Base-by-base conservation (phyloP, 2,113 vertebrate genomes). In the Alectura lathami region DNA sequence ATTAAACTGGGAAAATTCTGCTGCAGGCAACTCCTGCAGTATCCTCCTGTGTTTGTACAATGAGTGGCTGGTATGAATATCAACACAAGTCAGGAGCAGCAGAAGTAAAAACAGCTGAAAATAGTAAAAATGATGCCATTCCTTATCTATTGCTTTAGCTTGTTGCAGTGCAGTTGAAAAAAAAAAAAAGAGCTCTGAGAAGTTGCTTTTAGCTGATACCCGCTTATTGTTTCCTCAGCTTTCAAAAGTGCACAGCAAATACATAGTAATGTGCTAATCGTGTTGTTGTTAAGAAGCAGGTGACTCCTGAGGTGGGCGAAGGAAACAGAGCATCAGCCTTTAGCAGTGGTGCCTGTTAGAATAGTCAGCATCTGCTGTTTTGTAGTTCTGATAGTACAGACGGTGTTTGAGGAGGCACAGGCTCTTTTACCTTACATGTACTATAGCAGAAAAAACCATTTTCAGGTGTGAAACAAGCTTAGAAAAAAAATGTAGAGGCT, bases 1-100 rank as follows among this genome's bases (percentile, higher is more conserved):
- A 92, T 95, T 94, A 89, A 89, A 95, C 43, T 87, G 93, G 81
- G 82, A 85, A 78, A 92, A 89, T 85, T 91, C 64, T 95, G 88
- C 96, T 96, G 78, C 86, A 50, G 86, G 86, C 83, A 45, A 94
- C 89, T 91, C 62, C 80, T 78, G 47, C 60, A 23, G 62, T 43
- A 38, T 91, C 83, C 70, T 91, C 57, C 3, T 7, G 30, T 85
- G 63, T 64, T 87, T 83, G 6, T 54, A 57, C 73, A 69, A 11
- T 26, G 59, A 78, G 45, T 24, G 20, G 69, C 74, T 96, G 83
- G 57, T 92, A 34, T n/a, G 51, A 82, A 82, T 96, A 93, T 91
- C 90, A 54, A 4, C 17, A 0, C 48, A 56, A 93, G 48, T 69
- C 88, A 87, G 64, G 26, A 67, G 22, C 45, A 60, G 42, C 8